phyloP scores from a whole-genome alignment of 2,888 invertebrate species.

The Drosophila affinis region DNA sequence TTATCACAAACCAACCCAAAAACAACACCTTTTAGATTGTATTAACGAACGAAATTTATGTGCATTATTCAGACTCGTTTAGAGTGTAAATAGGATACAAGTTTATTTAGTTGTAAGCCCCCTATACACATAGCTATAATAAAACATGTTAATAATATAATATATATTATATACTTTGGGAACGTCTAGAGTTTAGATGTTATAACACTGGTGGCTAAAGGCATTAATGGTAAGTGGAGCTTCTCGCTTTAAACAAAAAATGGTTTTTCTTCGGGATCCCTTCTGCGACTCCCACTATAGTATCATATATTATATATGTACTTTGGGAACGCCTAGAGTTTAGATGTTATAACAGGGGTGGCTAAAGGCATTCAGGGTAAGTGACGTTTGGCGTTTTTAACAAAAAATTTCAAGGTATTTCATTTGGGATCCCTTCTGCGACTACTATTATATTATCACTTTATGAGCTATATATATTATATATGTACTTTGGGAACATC shows the following conservation, averaged over 20 bases:
- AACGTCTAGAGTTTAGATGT: not conserved
- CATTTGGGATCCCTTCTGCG: no score
- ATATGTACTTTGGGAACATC: slow-evolving; percentile 10
- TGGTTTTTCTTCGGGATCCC: no score
- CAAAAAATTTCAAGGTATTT: no score
- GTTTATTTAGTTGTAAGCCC: slow-evolving; percentile 38
- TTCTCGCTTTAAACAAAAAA: no score
- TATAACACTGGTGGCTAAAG: not conserved
- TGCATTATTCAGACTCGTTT: slow-evolving; percentile 69
- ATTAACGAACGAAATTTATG: slow-evolving; percentile 30
- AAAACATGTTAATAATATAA: slow-evolving; percentile 38
- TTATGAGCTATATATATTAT: slow-evolving; percentile 33
- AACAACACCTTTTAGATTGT: slow-evolving; percentile 12
- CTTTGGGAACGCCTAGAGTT: no score
- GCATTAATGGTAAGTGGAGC: not conserved
- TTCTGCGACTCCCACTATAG: no score
- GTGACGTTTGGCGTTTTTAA: no score
- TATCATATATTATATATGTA: no score
- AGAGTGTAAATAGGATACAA: slow-evolving; percentile 33
- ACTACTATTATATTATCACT: no score
- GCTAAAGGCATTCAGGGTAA: no score
- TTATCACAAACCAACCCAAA: not conserved
- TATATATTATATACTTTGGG: slow-evolving; percentile 24
- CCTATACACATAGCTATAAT: not conserved
- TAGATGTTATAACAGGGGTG: no score